These are phyloP conservation scores for Aptenodytes forsteri DNA, from an alignment of 2,113 vertebrate species.

Conservation along the genomic window DNA sequence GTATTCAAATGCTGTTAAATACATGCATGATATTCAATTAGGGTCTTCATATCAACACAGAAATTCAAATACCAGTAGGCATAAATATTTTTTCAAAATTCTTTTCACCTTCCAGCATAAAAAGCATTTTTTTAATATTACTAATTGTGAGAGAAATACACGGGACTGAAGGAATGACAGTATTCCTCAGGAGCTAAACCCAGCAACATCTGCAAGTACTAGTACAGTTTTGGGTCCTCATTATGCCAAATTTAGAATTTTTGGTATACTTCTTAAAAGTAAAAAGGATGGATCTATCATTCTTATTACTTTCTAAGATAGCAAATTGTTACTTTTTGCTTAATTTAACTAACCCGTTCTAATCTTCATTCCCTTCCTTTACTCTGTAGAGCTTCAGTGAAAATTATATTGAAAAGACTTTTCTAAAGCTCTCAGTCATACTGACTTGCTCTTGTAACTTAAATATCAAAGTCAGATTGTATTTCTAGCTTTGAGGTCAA, in stretches of 20 bases:
- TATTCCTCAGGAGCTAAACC: background rate
- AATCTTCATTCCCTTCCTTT: background rate
- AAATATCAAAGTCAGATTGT: background rate
- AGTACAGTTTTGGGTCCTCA: background rate
- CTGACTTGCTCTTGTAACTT: background rate
- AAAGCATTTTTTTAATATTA: background rate
- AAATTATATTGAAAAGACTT: background rate
- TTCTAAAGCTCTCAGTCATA: background rate
- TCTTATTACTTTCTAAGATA: background rate
- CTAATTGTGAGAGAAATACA: background rate
- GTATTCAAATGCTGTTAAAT: background rate
- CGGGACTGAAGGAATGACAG: background rate
- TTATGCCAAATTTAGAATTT: background rate
- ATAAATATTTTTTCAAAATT: background rate
- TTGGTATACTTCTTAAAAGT: background rate
- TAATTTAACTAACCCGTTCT: background rate
- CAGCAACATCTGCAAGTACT: background rate
- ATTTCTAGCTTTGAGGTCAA: background rate
- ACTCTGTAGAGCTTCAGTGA: background rate
- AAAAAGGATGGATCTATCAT: background rate
- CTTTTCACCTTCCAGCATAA: background rate
- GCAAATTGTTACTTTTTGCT: background rate
- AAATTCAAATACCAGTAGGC: background rate
- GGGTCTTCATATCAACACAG: background rate
- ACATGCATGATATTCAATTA: background rate